A percentile compares a stretch with the other conserved stretches of the same genome.
These are phyloP conservation scores for Platerodrilus igneus DNA, from an alignment of 2,888 invertebrate genomes.

Conservation along the genomic window DNA sequence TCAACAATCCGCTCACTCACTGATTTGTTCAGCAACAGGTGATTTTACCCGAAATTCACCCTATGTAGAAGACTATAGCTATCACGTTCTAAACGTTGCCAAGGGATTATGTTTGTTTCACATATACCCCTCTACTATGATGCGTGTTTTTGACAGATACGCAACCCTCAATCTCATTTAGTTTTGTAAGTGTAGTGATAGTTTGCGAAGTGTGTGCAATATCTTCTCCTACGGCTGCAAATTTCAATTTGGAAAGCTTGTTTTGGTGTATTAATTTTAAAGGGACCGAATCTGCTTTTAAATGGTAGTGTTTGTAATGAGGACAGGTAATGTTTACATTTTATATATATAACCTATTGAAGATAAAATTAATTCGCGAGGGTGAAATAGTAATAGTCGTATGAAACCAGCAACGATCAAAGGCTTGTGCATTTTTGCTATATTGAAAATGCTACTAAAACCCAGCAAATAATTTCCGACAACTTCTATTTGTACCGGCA, in stretches of 20 bases:
- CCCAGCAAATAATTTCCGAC: no score
- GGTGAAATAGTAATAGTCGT: no score
- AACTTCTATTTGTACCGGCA: no score
- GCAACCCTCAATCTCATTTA: conserved; percentile 17
- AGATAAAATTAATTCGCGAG: no score
- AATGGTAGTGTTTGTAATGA: conserved; percentile 12
- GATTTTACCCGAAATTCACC: conserved; percentile 18
- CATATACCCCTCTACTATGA: conserved; percentile 19
- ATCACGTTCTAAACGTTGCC: conserved; percentile 7
- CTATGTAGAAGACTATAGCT: no score
- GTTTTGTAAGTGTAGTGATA: conserved; percentile 16
- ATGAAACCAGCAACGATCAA: no score
- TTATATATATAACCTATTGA: no score
- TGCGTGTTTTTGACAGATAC: conserved; percentile 25
- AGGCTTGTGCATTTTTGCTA: no score
- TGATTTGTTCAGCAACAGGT: conserved; percentile 20
- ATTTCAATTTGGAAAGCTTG: conserved; percentile 7
- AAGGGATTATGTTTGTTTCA: no score
- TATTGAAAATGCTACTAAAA: no score
- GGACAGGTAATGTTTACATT: conserved; percentile 14
- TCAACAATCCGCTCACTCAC: conserved; percentile 16
- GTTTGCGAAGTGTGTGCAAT: conserved; percentile 13
- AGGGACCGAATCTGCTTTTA: conserved; percentile 10
- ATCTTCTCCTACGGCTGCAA: no score
- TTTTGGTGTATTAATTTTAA: no score